These are phyloP conservation scores for Drosophila lowei DNA, from an alignment of 1,140 invertebrate genomes.

Conservation along the genomic window DNA sequence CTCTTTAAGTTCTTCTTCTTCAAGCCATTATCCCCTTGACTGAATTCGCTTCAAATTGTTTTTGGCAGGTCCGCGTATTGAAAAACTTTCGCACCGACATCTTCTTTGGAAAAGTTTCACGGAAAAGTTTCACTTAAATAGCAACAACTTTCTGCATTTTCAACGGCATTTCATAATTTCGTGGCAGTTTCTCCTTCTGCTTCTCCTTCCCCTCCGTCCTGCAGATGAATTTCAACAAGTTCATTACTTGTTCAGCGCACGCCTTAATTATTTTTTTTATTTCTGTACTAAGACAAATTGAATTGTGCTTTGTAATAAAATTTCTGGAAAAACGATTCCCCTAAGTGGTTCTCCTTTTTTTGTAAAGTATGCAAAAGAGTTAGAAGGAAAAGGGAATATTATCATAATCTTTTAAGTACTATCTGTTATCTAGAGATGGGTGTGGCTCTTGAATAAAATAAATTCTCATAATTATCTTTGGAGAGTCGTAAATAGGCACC, in stretches of 20 bases:
- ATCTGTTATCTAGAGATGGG: too few species aligned
- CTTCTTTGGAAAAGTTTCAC: conserved; percentile 9
- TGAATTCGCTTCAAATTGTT: conserved; percentile 34
- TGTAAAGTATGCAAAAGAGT: too few species aligned
- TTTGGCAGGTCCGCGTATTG: conserved; percentile 60
- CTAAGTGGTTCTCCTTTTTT: background rate
- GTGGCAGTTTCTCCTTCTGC: conserved; percentile 10
- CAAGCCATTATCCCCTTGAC: conserved; percentile 5
- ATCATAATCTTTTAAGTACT: too few species aligned
- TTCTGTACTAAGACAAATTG: conserved; percentile 21
- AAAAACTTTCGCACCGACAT: conserved; percentile 56
- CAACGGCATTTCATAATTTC: conserved; percentile 49
- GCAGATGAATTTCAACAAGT: conserved; percentile 38
- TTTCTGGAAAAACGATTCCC: background rate
- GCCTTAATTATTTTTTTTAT: conserved; percentile 41
- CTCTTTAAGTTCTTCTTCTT: conserved; percentile 15
- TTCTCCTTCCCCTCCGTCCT: background rate
- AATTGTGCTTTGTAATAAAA: conserved; percentile 16
- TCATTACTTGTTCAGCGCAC: conserved; percentile 31
- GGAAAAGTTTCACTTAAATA: conserved; percentile 46
- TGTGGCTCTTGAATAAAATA: too few species aligned
- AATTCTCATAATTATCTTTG: too few species aligned
- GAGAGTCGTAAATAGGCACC: too few species aligned
- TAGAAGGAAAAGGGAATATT: too few species aligned
- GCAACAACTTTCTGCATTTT: conserved; percentile 54